Conservation (phyloP, 2,888 invertebrate genomes). For the Temnothorax unifasciatus region DNA sequence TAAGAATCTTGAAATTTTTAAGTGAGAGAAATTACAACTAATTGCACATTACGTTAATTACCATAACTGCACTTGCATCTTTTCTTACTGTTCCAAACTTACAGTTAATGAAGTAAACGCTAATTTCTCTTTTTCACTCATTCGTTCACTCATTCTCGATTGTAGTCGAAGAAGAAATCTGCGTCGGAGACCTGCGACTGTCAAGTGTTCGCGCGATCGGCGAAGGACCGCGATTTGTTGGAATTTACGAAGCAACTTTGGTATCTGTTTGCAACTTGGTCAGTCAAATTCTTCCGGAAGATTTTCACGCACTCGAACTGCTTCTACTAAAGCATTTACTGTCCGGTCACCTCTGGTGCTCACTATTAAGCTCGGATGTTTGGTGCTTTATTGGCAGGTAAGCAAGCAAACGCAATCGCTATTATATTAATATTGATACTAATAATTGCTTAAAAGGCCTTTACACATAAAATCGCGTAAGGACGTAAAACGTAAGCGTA, state of each 20-base stretch:
- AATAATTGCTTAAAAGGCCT: too few relatives aligned
- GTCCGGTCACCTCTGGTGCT: slow-evolving; percentile 78
- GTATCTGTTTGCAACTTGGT: slow-evolving; percentile 75
- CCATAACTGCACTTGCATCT: neutral
- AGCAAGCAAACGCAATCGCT: neutral
- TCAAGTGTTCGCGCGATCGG: slow-evolving; percentile 60
- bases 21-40: neutral
- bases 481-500: too few relatives aligned
- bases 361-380: slow-evolving; percentile 80
- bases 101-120: neutral
- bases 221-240: slow-evolving; percentile 60
- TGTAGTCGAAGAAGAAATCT: slow-evolving; percentile 78
- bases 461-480: too few relatives aligned
- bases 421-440: neutral
- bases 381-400: slow-evolving; percentile 82
- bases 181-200: slow-evolving; percentile 71
- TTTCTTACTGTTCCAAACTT: neutral
- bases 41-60: neutral
- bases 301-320: slow-evolving; percentile 77
- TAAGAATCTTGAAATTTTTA: neutral
- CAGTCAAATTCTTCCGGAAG: slow-evolving; percentile 70
- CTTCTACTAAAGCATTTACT: slow-evolving; percentile 81
- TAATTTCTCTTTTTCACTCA: neutral
- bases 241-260: slow-evolving; percentile 81
- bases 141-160: neutral